Percentiles rank a stretch among this genome's conserved stretches.
Conservation (phyloP, 2,797 vertebrate species). For the Melanotaenia pygmaea region DNA sequence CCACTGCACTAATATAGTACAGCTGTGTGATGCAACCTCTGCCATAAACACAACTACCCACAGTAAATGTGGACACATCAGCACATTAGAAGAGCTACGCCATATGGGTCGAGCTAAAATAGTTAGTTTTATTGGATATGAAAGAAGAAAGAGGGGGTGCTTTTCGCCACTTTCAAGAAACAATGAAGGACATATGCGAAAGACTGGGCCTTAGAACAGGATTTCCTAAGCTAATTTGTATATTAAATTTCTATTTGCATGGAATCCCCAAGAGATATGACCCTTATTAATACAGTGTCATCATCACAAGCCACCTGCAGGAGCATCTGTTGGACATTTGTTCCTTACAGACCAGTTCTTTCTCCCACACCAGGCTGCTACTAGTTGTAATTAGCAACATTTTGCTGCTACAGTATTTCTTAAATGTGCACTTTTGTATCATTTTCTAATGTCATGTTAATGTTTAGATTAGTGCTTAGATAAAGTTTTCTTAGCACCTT, state of each 20-base stretch:
- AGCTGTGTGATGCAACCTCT: slow-evolving; percentile 53
- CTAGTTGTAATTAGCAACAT: slow-evolving; percentile 17
- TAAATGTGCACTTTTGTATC: background rate
- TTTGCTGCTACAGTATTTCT: background rate
- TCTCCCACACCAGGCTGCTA: slow-evolving; percentile 13
- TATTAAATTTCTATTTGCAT: slow-evolving; percentile 3
- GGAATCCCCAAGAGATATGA: slow-evolving; percentile 4
- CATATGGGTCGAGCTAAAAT: slow-evolving; percentile 39
- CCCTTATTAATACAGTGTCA: slow-evolving; percentile 20
- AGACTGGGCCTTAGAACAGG: background rate
- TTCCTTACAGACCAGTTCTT: slow-evolving; percentile 23
- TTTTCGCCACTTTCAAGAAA: slow-evolving; percentile 47
- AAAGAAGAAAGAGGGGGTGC: background rate
- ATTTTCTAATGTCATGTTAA: background rate
- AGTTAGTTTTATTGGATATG: slow-evolving; percentile 45
- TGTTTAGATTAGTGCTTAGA: background rate
- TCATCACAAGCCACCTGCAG: slow-evolving; percentile 6
- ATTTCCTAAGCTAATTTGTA: slow-evolving; percentile 6
- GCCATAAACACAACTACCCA: slow-evolving; percentile 64
- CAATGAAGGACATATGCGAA: slow-evolving; percentile 39
- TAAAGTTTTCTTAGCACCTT: too few species aligned
- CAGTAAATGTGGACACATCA: slow-evolving; percentile 73
- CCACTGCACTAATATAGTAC: slow-evolving; percentile 61
- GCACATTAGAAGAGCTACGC: slow-evolving; percentile 63
- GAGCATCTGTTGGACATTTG: slow-evolving; percentile 33